A percentile compares a stretch with the other conserved stretches of the same genome.
Evolutionary conservation across 2,888 invertebrate species (phyloP).

Genomic region (Phengaris alcon): DNA sequence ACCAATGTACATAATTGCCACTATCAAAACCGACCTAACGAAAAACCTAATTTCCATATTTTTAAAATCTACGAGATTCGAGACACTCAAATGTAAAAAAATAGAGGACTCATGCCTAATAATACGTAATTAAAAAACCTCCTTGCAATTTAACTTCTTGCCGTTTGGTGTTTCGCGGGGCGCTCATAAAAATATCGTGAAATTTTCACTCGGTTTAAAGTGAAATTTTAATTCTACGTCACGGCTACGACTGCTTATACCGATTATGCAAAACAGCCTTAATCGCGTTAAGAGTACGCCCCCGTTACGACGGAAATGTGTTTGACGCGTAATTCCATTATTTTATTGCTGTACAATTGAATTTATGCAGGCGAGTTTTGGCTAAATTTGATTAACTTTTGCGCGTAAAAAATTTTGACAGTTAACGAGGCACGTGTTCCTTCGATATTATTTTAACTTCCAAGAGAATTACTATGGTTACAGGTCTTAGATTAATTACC

Average conservation of each 20-base stretch:
- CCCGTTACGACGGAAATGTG: slow-evolving; percentile 62
- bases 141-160: background rate
- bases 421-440: background rate
- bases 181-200: background rate
- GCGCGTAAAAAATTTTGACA: slow-evolving; percentile 1
- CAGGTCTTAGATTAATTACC: too few species aligned
- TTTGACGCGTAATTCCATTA: slow-evolving; percentile 72
- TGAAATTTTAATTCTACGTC: slow-evolving; percentile 33
- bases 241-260: slow-evolving; percentile 35
- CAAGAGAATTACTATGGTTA: too few species aligned
- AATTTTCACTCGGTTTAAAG: slow-evolving; percentile 20
- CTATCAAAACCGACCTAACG: too few species aligned
- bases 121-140: background rate
- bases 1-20: too few species aligned
- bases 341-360: slow-evolving; percentile 67
- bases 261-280: slow-evolving; percentile 68
- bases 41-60: too few species aligned
- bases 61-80: too few species aligned
- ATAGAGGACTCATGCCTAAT: too few species aligned
- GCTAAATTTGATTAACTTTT: slow-evolving; percentile 50
- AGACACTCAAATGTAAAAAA: too few species aligned
- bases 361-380: slow-evolving; percentile 54
- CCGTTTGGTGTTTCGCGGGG: too few species aligned
- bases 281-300: slow-evolving; percentile 57
- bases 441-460: background rate